Base-by-base conservation (phyloP, 2,888 invertebrate species). In the Drosophila phalerata region DNA sequence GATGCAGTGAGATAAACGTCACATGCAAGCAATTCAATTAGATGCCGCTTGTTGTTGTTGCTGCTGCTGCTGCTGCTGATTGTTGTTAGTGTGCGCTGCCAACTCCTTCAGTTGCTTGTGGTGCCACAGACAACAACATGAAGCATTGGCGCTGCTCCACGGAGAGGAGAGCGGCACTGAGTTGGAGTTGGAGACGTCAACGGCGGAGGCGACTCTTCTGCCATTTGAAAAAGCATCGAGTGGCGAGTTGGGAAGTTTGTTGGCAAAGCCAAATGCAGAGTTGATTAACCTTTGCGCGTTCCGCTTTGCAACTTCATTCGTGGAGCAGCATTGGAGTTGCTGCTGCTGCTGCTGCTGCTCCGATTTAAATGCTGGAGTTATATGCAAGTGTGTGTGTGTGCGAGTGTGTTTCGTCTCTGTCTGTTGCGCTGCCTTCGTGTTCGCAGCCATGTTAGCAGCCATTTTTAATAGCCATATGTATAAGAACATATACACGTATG, bases 231-330 rank as follows among this genome's bases (percentile, higher is more conserved):
- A 80, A n/a, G n/a, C 37, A 80, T 71, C 69, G 70, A 69, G 71
- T 73, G 69, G 58, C 79, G 64, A 66, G 75, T 74, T 65, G 71
- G 64, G 63, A 71, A 69, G 74, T 57, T 42, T 47, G 57, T 73
- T 73, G 74, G 70, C 82, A 76, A 72, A 61, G 69, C 81, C 69
- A 71, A 85, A 79, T 60, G 77, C 86, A 86, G 89, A 91, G 91
- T 91, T 91, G 90, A 91, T 90, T 91, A 91, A 91, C 91, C 91
- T 91, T 91, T 91, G 83, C 86, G 73, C 87, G 76, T 90, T 91
- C 82, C 87, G 79, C 90, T 91, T 91, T 86, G 77, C 70, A 74
- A 81, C 84, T 87, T 60, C 77, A 79, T 90, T 91, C 91, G 91
- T 85, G 83, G 85, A 88, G 85, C 69, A 88, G 87, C 69, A 51